These are phyloP conservation scores for Beroe forskalii DNA, from an alignment of 37 sponge, comb jelly and placozoan genomes.

Conservation along the genomic window DNA sequence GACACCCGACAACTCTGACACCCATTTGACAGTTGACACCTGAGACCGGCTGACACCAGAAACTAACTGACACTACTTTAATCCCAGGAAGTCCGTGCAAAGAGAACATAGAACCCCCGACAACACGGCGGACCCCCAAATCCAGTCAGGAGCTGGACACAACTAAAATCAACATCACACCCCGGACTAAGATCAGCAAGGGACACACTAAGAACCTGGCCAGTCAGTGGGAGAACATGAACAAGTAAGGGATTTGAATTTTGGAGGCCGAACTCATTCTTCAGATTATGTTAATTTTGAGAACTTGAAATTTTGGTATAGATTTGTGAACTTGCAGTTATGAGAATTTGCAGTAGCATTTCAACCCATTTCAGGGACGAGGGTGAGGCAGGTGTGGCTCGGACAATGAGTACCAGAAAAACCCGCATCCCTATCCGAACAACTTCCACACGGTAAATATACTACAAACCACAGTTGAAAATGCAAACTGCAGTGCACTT, in stretches of 20 bases:
- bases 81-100: slow-evolving; percentile 19
- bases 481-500: background rate
- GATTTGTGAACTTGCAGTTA: no score
- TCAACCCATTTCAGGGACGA: no score
- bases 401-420: background rate
- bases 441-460: background rate
- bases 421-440: background rate
- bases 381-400: no score
- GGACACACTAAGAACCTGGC: slow-evolving; percentile 51
- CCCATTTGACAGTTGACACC: no score
- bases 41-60: no score
- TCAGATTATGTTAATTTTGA: no score
- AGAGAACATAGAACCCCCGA: background rate
- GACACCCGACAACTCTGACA: no score
- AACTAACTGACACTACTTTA: no score
- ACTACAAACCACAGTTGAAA: background rate
- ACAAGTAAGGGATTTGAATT: slow-evolving; percentile 43
- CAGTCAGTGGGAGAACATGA: slow-evolving; percentile 63
- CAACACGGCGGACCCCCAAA: slow-evolving; percentile 29
- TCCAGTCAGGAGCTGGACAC: background rate
- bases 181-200: slow-evolving; percentile 21
- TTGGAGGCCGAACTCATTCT: no score
- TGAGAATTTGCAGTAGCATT: background rate
- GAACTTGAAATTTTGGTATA: no score
- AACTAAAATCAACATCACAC: slow-evolving; percentile 56